These are phyloP conservation scores for Alloplasta piceator DNA, from an alignment of 2,888 invertebrate species.

Conservation along the genomic window DNA sequence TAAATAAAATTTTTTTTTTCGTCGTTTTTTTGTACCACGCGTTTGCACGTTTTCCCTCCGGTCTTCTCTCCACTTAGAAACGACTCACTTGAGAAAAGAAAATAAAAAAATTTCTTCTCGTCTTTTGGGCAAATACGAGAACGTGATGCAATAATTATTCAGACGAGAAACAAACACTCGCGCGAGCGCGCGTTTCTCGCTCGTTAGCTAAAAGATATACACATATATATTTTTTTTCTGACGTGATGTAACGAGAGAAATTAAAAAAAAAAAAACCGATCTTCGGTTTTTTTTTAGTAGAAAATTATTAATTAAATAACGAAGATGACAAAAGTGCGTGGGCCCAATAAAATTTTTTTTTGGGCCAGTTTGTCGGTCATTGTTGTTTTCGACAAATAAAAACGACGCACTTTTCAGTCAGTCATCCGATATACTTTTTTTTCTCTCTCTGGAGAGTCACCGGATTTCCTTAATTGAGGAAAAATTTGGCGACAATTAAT, in stretches of 20 bases:
- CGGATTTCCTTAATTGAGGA: too few species aligned
- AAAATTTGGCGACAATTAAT: too few species aligned
- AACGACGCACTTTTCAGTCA: too few species aligned
- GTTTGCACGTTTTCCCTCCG: slow-evolving; percentile 16
- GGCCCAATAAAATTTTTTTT: too few species aligned
- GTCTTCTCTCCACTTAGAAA: slow-evolving; percentile 38
- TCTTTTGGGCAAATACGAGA: slow-evolving; percentile 23
- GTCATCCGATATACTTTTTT: too few species aligned
- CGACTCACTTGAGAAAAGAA: slow-evolving; percentile 6
- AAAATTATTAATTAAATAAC: neutral
- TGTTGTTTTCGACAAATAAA: too few species aligned
- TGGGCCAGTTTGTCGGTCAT: too few species aligned
- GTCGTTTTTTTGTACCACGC: slow-evolving; percentile 1
- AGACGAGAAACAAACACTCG: slow-evolving; percentile 3
- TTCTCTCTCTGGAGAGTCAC: too few species aligned
- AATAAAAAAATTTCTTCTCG: neutral
- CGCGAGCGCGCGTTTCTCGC: slow-evolving; percentile 24
- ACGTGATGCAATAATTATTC: slow-evolving; percentile 50
- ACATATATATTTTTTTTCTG: neutral
- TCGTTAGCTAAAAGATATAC: slow-evolving; percentile 25
- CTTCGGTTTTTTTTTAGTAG: neutral
- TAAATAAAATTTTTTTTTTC: neutral
- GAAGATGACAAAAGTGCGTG: too few species aligned
- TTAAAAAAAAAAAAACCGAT: neutral
- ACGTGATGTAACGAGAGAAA: neutral